phyloP scores from a whole-genome alignment of 2,113 vertebrate species.

The Dasyprocta punctata region DNA sequence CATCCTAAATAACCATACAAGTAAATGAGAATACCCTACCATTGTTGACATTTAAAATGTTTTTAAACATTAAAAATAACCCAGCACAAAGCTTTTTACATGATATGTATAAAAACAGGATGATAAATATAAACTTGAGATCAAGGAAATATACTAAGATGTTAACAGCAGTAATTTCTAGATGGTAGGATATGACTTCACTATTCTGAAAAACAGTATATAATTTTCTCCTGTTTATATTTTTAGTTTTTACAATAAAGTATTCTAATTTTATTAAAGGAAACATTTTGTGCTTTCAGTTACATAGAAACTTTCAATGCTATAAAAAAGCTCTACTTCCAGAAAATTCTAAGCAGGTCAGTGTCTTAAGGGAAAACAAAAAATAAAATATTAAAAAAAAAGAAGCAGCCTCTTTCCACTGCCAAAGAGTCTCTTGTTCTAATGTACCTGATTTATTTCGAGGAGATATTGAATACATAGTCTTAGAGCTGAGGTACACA shows the following conservation, averaged over 20 bases:
- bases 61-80: conserved; percentile 4
- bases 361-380: conserved; percentile 7
- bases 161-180: conserved; percentile 44
- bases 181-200: background rate
- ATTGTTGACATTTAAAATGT: conserved; percentile 42
- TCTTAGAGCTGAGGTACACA: conserved; percentile 44
- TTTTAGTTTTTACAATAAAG: background rate
- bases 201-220: conserved; percentile 6
- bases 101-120: conserved; percentile 16
- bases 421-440: conserved; percentile 38
- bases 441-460: conserved; percentile 44
- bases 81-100: conserved; percentile 25
- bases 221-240: conserved; percentile 38
- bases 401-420: background rate
- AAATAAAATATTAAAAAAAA: background rate
- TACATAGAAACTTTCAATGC: conserved; percentile 31
- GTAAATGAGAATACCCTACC: conserved; percentile 28
- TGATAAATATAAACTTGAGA: conserved; percentile 10
- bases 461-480: background rate
- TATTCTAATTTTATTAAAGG: conserved; percentile 47
- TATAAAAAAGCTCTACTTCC: conserved; percentile 15
- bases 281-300: conserved; percentile 26
- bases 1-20: background rate
- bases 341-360: conserved; percentile 39
- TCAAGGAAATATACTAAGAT: background rate